These are phyloP conservation scores for Melitaea cinxia DNA, from an alignment of 1,140 invertebrate genomes.

Conservation along the genomic window DNA sequence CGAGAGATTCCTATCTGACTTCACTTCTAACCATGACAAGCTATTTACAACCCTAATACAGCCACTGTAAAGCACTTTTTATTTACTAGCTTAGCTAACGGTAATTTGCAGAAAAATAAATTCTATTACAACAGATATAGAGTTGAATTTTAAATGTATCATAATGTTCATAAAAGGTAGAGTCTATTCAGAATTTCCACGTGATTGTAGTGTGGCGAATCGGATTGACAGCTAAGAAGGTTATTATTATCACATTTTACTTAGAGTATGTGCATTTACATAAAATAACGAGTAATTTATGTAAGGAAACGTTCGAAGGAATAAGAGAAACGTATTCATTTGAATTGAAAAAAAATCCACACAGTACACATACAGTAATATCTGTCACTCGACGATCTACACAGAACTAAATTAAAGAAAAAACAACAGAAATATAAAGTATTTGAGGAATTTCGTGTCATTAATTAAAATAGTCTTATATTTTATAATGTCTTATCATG, in stretches of 20 bases:
- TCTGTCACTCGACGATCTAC: neutral
- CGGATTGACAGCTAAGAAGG: slow-evolving; percentile 77
- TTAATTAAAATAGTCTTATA: neutral
- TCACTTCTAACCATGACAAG: slow-evolving; percentile 20
- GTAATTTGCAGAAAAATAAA: slow-evolving; percentile 26
- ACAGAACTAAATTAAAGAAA: neutral
- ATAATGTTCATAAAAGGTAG: slow-evolving; percentile 34
- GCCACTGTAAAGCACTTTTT: slow-evolving; percentile 32
- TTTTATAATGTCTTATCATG: slow-evolving; percentile 4
- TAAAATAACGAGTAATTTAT: slow-evolving; percentile 54
- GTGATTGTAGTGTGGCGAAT: slow-evolving; percentile 74
- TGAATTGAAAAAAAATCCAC: slow-evolving; percentile 3
- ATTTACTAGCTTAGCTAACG: neutral
- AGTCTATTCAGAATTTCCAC: slow-evolving; percentile 62
- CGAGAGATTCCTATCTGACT: slow-evolving; percentile 71
- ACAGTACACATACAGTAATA: neutral
- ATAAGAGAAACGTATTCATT: slow-evolving; percentile 4
- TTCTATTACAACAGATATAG: slow-evolving; percentile 32
- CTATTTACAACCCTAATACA: slow-evolving; percentile 37
- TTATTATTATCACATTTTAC: slow-evolving; percentile 81
- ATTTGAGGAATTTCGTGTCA: neutral
- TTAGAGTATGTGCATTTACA: slow-evolving; percentile 72
- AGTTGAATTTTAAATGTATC: slow-evolving; percentile 45
- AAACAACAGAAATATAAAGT: neutral
- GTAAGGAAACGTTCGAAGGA: slow-evolving; percentile 20